Evolutionary conservation across 2,797 vertebrate species (phyloP).

Genomic region (Argyrosomus regius): DNA sequence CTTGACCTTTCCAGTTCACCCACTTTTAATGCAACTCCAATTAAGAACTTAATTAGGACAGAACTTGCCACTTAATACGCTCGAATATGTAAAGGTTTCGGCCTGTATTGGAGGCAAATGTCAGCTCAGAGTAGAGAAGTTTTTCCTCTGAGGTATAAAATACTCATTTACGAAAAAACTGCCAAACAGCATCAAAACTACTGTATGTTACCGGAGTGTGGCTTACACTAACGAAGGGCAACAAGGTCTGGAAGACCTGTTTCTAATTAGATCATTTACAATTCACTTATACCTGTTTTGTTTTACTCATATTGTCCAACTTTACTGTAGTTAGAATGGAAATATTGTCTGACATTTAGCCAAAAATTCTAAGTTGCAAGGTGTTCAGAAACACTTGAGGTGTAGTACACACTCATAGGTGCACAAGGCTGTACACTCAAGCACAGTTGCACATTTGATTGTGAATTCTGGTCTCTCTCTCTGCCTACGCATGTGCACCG

Average conservation of each 20-base stretch:
- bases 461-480: constrained; percentile 26
- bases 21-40: constrained; percentile 25
- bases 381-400: neutral
- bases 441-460: constrained; percentile 16
- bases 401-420: neutral
- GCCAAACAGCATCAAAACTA: neutral
- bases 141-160: constrained; percentile 20
- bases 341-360: constrained; percentile 2
- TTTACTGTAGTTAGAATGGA: neutral
- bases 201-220: neutral
- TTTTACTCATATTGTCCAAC: neutral
- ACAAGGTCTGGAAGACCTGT: neutral
- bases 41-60: constrained; percentile 34
- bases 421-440: neutral
- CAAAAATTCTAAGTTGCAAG: neutral
- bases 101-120: constrained; percentile 31
- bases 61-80: constrained; percentile 35
- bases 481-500: constrained; percentile 6
- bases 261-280: constrained; percentile 20
- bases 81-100: constrained; percentile 21
- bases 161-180: neutral
- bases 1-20: constrained; percentile 37
- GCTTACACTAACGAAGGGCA: constrained; percentile 5
- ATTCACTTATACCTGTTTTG: neutral
- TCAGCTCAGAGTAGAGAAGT: constrained; percentile 29